Conservation (phyloP, 2,113 vertebrate genomes). For the Tyto alba region DNA sequence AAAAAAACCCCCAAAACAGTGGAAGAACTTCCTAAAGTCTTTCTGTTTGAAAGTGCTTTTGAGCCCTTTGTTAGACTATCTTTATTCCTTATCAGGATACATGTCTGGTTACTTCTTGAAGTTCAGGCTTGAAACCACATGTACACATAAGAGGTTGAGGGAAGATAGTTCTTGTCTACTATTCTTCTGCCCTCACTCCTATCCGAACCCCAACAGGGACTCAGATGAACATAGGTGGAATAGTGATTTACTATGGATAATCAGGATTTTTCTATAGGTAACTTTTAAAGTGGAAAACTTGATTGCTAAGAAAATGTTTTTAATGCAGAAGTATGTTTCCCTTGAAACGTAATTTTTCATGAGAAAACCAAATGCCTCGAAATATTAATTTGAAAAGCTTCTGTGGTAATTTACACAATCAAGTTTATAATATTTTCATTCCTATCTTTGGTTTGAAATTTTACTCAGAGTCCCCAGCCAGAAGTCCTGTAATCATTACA, state of each 20-base stretch:
- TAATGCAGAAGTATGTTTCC: background rate
- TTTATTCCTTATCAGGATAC: background rate
- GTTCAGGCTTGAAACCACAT: background rate
- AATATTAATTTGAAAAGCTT: background rate
- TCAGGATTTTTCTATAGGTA: background rate
- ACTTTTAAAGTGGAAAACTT: background rate
- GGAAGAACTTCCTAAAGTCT: background rate
- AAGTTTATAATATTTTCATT: background rate
- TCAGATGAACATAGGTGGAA: background rate
- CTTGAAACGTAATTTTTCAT: background rate
- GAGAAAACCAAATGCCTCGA: background rate
- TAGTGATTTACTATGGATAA: background rate
- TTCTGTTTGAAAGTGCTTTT: background rate
- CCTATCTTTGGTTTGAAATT: background rate
- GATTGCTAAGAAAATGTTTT: background rate
- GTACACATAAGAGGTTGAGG: background rate
- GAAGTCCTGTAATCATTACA: background rate
- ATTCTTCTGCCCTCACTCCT: background rate
- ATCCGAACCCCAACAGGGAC: background rate
- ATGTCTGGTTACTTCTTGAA: background rate
- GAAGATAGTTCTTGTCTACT: background rate
- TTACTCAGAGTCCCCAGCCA: background rate
- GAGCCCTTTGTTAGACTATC: background rate
- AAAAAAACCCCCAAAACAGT: too few species aligned
- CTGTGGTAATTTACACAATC: background rate